These are phyloP conservation scores for Neotoma lepida DNA, from an alignment of 2,113 vertebrate genomes.

Conservation along the genomic window DNA sequence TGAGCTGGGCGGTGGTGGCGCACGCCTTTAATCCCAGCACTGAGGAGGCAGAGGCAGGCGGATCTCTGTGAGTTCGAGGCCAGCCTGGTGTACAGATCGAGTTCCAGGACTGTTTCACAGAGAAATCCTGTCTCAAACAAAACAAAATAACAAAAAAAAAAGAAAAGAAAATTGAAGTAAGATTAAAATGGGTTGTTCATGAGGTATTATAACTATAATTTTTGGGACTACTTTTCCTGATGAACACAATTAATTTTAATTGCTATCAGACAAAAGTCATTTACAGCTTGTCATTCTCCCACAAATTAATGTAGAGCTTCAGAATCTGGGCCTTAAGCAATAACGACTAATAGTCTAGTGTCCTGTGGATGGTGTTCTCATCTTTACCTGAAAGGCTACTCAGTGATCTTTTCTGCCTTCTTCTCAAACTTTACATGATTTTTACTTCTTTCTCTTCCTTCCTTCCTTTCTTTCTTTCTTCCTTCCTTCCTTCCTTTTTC, in stretches of 20 bases:
- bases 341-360: background rate
- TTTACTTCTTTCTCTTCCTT: background rate
- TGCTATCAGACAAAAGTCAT: constrained; percentile 41
- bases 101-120: background rate
- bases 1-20: background rate
- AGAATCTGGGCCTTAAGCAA: background rate
- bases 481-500: background rate
- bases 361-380: background rate
- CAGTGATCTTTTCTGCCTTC: constrained; percentile 18
- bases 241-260: constrained; percentile 56
- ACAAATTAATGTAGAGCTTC: constrained; percentile 16
- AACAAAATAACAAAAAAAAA: background rate
- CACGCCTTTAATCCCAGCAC: background rate
- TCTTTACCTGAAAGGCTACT: background rate
- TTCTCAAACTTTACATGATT: constrained; percentile 16
- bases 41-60: background rate
- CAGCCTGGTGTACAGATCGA: background rate
- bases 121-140: background rate
- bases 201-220: constrained; percentile 11
- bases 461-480: background rate
- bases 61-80: background rate
- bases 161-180: constrained; percentile 4
- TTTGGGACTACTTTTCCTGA: constrained; percentile 14
- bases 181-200: background rate
- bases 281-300: background rate